Evolutionary conservation across 1,140 invertebrate species (phyloP).

Genomic region (Chlorops oryzae): DNA sequence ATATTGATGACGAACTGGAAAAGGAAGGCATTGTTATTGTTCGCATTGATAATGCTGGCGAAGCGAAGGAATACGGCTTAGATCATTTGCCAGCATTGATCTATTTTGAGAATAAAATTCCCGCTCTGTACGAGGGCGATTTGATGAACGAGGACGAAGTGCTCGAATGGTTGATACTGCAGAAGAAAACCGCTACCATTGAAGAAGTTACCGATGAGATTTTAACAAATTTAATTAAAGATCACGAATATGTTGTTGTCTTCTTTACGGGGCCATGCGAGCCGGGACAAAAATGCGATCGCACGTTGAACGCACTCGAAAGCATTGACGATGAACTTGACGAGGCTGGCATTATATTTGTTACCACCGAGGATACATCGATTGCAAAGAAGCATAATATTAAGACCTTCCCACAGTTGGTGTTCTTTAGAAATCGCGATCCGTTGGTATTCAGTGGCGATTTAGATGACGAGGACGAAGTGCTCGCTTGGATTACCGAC

Average conservation of each 20-base stretch:
- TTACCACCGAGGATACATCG: conserved; percentile 78
- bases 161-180: conserved; percentile 81
- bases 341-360: conserved; percentile 88
- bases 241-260: conserved; percentile 89
- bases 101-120: conserved; percentile 89
- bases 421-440: conserved; percentile 86
- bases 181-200: conserved; percentile 86
- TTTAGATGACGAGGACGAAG: conserved; percentile 84
- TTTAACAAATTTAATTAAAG: conserved; percentile 75
- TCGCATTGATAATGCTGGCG: conserved; percentile 78
- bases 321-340: conserved; percentile 91
- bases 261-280: conserved; percentile 89
- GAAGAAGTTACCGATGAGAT: conserved; percentile 94
- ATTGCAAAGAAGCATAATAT: conserved; percentile 82
- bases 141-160: conserved; percentile 88
- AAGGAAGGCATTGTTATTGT: conserved; percentile 86
- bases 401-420: conserved; percentile 76
- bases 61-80: conserved; percentile 86
- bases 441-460: conserved; percentile 69
- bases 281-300: conserved; percentile 77
- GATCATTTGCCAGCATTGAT: conserved; percentile 81
- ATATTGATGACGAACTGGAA: conserved; percentile 88
- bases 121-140: conserved; percentile 85
- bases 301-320: conserved; percentile 78
- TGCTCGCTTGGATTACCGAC: conserved; percentile 84